A percentile compares a stretch with the other conserved stretches of the same genome.
Conservation (phyloP, 1,140 invertebrate genomes). For the Melipona quadrifasciata region DNA sequence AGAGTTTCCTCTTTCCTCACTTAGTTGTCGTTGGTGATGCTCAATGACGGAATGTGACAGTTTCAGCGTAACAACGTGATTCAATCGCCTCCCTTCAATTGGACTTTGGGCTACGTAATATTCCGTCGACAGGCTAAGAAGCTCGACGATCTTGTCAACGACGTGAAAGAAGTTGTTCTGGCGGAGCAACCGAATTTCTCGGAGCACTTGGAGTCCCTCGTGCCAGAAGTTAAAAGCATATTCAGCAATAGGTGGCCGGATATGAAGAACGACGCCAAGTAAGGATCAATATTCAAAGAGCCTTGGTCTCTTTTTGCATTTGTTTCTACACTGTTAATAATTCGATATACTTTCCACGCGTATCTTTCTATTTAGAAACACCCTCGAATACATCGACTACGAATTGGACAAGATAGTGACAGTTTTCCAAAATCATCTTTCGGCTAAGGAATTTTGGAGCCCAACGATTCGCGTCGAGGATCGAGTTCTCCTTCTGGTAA, state of each 20-base stretch:
- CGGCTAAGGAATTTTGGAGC: constrained; percentile 64
- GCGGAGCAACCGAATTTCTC: constrained; percentile 66
- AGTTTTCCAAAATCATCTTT: constrained; percentile 58
- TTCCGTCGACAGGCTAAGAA: constrained; percentile 71
- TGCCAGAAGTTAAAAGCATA: constrained; percentile 66
- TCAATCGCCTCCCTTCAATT: constrained; percentile 69
- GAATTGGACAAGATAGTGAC: constrained; percentile 70
- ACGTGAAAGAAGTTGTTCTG: constrained; percentile 56
- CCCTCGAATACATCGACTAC: constrained; percentile 67
- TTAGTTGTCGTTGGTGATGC: neutral
- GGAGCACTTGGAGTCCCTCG: constrained; percentile 59
- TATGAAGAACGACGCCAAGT: constrained; percentile 60
- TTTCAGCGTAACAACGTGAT: constrained; percentile 55
- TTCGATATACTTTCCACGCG: too few species aligned
- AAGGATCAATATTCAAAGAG: neutral
- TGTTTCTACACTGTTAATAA: too few species aligned
- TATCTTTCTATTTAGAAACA: constrained; percentile 22
- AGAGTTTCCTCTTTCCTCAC: neutral
- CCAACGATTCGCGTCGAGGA: constrained; percentile 41
- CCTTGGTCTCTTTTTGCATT: too few species aligned
- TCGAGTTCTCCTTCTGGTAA: constrained; percentile 67
- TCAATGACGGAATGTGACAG: constrained; percentile 38
- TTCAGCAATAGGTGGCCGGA: constrained; percentile 68
- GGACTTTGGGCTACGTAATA: constrained; percentile 73
- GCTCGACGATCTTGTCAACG: constrained; percentile 65